Evolutionary conservation across 2,113 vertebrate species (phyloP).

Genomic region (Odontophorus gujanensis): DNA sequence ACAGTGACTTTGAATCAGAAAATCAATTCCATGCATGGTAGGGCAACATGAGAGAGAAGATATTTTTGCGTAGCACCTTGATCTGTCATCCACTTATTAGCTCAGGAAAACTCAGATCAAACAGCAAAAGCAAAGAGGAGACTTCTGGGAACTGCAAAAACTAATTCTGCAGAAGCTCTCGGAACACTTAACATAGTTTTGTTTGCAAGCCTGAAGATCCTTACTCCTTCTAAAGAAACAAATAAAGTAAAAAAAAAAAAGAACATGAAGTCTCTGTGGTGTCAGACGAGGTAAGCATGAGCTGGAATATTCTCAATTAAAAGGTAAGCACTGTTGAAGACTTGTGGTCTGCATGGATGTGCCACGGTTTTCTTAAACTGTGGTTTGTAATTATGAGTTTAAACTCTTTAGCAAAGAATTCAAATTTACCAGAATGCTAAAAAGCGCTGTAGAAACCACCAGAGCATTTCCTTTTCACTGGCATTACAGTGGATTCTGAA

Average conservation of each 20-base stretch:
- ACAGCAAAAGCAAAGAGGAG: conserved; percentile 81
- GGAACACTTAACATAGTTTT: conserved; percentile 81
- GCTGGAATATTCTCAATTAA: background rate
- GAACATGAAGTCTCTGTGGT: background rate
- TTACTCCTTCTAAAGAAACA: conserved; percentile 35
- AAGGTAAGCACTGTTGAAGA: conserved; percentile 33
- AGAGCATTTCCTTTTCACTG: background rate
- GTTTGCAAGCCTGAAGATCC: conserved; percentile 80
- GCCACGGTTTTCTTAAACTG: background rate
- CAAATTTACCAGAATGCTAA: background rate
- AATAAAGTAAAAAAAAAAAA: background rate
- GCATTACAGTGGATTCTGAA: background rate
- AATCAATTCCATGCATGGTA: background rate
- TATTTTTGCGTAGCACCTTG: background rate
- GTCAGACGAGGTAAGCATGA: conserved; percentile 61
- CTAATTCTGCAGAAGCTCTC: conserved; percentile 82
- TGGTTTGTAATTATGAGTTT: background rate
- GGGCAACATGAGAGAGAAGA: background rate
- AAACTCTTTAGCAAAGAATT: background rate
- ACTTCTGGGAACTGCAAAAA: conserved; percentile 82
- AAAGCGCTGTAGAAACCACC: background rate
- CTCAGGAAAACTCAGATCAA: background rate
- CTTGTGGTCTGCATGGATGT: background rate
- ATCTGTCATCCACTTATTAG: background rate
- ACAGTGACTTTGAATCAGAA: background rate